phyloP scores from a whole-genome alignment of 2,888 invertebrate genomes.

The Cactoblastis cactorum region DNA sequence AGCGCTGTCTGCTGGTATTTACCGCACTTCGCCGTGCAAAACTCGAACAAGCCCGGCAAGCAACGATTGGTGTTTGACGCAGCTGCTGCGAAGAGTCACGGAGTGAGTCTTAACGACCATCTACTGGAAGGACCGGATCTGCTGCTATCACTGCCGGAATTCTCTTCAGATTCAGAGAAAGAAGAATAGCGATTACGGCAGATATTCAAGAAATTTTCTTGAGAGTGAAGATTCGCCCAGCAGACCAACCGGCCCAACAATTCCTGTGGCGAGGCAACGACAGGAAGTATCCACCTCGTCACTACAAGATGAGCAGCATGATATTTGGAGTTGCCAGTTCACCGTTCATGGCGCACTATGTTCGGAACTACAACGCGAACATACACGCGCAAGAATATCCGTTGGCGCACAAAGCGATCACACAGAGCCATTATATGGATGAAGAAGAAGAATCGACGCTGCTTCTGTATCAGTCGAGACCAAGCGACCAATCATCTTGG shows the following conservation, averaged over 20 bases:
- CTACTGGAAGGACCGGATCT: no score
- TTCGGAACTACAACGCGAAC: neutral
- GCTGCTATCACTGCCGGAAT: no score
- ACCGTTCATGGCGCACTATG: neutral
- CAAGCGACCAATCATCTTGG: neutral
- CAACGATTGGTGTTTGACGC: neutral
- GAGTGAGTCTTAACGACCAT: neutral
- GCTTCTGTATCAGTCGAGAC: neutral
- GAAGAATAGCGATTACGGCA: neutral
- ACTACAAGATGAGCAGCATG: neutral
- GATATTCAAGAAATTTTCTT: neutral
- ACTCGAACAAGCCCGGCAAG: neutral
- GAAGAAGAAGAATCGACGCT: neutral
- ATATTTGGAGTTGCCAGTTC: neutral
- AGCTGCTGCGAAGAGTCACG: neutral
- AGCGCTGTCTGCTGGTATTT: neutral
- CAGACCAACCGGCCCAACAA: neutral
- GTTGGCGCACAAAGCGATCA: no score
- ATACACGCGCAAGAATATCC: neutral
- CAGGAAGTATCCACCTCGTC: neutral
- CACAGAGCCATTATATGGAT: neutral
- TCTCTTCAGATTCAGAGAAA: neutral
- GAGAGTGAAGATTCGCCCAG: neutral
- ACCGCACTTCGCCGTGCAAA: neutral
- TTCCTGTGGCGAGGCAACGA: neutral